phyloP scores from a whole-genome alignment of 1,140 invertebrate species.

The Trichogramma pretiosum region DNA sequence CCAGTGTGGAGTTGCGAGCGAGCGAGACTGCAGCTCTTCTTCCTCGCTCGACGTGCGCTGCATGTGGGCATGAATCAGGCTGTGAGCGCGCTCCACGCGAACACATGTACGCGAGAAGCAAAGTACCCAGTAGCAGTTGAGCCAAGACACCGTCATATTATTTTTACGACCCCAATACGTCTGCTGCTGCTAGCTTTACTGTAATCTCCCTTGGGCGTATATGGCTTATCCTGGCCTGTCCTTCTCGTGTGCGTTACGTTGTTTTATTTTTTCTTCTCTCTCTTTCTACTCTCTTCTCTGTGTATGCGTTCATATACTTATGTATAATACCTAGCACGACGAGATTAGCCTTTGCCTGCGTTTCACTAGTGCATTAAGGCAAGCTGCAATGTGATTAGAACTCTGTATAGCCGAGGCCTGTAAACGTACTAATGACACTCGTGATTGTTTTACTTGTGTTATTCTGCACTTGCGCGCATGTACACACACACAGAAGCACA shows the following conservation, averaged over 20 bases:
- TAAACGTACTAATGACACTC: too few relatives aligned
- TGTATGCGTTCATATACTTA: neutral
- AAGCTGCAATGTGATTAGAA: too few relatives aligned
- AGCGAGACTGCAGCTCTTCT: neutral
- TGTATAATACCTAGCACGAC: neutral
- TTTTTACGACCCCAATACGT: constrained; percentile 38
- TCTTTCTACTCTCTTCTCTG: neutral
- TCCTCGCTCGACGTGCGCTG: neutral
- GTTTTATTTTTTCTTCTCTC: constrained; percentile 1
- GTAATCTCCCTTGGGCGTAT: constrained; percentile 29
- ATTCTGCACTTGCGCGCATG: too few relatives aligned
- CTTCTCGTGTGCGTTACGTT: neutral
- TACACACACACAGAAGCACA: too few relatives aligned
- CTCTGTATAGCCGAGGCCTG: too few relatives aligned
- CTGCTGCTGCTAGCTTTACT: constrained; percentile 34
- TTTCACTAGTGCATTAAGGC: too few relatives aligned
- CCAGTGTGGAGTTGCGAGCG: neutral
- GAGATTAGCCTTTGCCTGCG: neutral
- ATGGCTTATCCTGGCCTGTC: neutral
- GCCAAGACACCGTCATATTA: constrained; percentile 33
- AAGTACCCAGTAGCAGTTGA: constrained; percentile 36
- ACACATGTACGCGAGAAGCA: constrained; percentile 24
- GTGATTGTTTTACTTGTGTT: too few relatives aligned
- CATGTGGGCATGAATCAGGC: constrained; percentile 29
- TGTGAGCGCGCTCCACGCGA: too few relatives aligned